Evolutionary conservation across 2,888 invertebrate genomes (phyloP).

Genomic region (Miltochrista miniata): DNA sequence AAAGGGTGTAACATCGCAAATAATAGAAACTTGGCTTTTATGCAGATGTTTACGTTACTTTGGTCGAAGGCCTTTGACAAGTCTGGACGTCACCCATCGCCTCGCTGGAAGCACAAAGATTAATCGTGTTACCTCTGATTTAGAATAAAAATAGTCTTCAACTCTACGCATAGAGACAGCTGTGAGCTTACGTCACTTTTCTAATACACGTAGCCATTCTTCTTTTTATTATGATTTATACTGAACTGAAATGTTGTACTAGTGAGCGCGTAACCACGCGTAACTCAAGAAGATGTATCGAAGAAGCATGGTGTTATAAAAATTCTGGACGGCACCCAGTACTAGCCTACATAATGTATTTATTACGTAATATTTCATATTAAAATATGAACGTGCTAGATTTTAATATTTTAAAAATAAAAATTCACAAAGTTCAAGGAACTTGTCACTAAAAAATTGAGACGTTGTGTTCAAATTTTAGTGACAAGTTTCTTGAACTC

Average conservation of each 20-base stretch:
- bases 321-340: background rate
- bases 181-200: constrained; percentile 53
- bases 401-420: too few relatives aligned
- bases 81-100: constrained; percentile 33
- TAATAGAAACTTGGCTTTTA: constrained; percentile 44
- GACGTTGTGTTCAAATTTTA: too few relatives aligned
- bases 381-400: too few relatives aligned
- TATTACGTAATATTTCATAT: background rate
- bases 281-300: background rate
- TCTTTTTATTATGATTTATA: constrained; percentile 52
- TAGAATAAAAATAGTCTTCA: constrained; percentile 41
- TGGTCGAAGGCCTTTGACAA: constrained; percentile 39
- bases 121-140: constrained; percentile 48
- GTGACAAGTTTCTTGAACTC: background rate
- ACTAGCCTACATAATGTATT: background rate
- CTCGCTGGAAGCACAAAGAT: constrained; percentile 39
- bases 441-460: background rate
- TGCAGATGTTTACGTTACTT: constrained; percentile 37
- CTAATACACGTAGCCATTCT: constrained; percentile 45
- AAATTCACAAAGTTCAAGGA: constrained; percentile 3
- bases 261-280: background rate
- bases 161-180: constrained; percentile 51
- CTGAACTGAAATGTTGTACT: constrained; percentile 33
- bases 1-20: constrained; percentile 5
- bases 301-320: background rate